Evolutionary conservation across 1,140 invertebrate species (phyloP).

Genomic region (Heliconius himera): DNA sequence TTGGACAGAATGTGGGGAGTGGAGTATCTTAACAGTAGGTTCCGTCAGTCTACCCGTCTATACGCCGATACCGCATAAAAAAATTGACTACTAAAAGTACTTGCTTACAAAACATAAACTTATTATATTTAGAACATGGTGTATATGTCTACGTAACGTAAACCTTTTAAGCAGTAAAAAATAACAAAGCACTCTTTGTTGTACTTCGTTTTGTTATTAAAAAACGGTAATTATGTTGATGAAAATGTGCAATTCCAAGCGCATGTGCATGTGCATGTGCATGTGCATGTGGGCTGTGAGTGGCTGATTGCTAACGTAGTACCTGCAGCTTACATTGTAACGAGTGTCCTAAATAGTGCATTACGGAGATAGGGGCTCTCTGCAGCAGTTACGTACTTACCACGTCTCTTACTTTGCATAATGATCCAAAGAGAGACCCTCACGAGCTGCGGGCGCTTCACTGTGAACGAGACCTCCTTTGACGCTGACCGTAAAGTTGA

Average conservation of each 20-base stretch:
- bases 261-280: neutral
- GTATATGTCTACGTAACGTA: neutral
- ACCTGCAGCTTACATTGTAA: neutral
- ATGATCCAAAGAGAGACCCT: neutral
- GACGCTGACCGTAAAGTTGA: neutral
- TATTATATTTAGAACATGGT: neutral
- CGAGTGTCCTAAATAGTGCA: neutral
- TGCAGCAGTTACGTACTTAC: neutral
- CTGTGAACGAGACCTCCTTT: neutral
- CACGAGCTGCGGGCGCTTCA: neutral
- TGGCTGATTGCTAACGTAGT: too few relatives aligned
- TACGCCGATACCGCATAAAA: too few relatives aligned
- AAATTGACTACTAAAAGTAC: too few relatives aligned
- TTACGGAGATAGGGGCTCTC: slow-evolving; percentile 3
- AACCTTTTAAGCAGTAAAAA: neutral
- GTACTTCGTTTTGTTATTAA: neutral
- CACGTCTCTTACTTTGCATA: neutral
- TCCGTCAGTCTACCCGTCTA: too few relatives aligned
- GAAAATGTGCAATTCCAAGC: neutral
- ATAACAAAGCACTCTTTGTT: neutral
- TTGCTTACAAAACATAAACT: too few relatives aligned
- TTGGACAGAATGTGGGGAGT: too few relatives aligned
- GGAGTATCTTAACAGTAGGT: too few relatives aligned
- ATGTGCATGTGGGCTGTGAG: neutral
- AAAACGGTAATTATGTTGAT: neutral